Evolutionary conservation across 2,113 vertebrate genomes (phyloP), one percentile per base, ranked within the genome.

Genomic region (Lampris megalopsis): DNA sequence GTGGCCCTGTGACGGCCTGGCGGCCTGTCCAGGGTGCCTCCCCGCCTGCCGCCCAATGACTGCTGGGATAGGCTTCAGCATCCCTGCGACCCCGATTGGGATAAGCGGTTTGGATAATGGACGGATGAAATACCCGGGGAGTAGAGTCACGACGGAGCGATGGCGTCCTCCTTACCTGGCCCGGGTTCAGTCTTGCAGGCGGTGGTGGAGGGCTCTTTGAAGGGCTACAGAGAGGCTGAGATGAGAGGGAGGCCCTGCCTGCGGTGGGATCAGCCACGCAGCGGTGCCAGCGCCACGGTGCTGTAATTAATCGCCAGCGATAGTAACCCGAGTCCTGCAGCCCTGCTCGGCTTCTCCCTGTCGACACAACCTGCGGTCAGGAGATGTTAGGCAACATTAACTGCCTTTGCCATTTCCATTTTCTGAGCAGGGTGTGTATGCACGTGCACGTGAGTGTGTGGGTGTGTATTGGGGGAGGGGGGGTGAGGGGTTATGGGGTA

Each of bases 351-450:
- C 92, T 94, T 96, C 94, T 97, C 96, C 96, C 96, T 93, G 90
- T 93, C 94, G 96, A 95, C 95, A 94, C 93, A 97, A 96, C 95
- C 94, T 90, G 87, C 82, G 90, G 96, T 97, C 97, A 97, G 94
- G 91, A 96, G 95, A 96, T 78, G 94, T 96, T 96, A 95, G 95
- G 95, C 95, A 95, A 96, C 95, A 95, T 97, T 97, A 97, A 97
- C 95, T 94, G 95, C 90, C 94, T 93, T 92, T 88, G 87, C 93
- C 83, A 94, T 96, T 95, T 94, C 92, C 73, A 86, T 91, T 92
- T 90, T 88, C 62, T 56, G 58, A 72, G 60, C 40, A 76, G 49
- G 68, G 50, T 43, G 93, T 38, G 58, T 64, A 1, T 24, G 38
- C 50, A 71, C 48, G 70, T 38, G 75, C 42, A 48, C 54, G 38